Base-by-base conservation (phyloP, 2,113 vertebrate species). In the Pterophyllum scalare region DNA sequence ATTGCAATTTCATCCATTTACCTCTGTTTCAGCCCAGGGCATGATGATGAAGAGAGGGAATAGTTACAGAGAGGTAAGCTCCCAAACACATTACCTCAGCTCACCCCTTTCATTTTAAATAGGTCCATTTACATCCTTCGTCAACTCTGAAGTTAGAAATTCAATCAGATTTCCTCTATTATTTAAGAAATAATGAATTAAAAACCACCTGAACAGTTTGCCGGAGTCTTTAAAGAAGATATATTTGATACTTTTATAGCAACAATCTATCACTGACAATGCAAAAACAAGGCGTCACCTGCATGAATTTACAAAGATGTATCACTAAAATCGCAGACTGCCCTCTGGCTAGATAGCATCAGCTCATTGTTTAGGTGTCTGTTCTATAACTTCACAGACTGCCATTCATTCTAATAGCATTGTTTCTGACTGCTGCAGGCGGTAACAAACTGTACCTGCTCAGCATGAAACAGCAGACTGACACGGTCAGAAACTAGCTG, bases 1-100 rank as follows among this genome's bases (percentile, higher is more conserved):
- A 87, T 80, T 1, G 5, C 82, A 85, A 77, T 90, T 87, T 58
- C 58, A 89, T 86, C 80, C 65, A 87, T 91, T 90, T 91, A 72
- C 79, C 35, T 76, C 87, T 74, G 77, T 84, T 83, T 91, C 75
- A 85, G 67, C 59, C 26, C 17, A 26, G 56, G 59, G 79, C 67
- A 52, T 3, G 4, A 52, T 52, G 86, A 90, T 91, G 64, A 89
- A 87, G 83, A 82, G 72, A 64, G 75, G 57, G 81, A 86, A 54
- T 43, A 82, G 67, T 76, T 82, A 58, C 52, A 64, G 72, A 88
- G 72, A n/a, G 60, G n/a, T 64, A 64, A 75, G 61, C 64, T 83
- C 83, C 81, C 14, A 12, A 59, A 88, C 65, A 22, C 76, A 81
- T 92, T 78, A 83, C 61, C 52, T 3, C 12, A 17, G 31, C 33